A percentile compares a stretch with the other conserved stretches of the same genome.
Evolutionary conservation across 2,113 vertebrate species (phyloP).

Genomic region (Etia nguti): DNA sequence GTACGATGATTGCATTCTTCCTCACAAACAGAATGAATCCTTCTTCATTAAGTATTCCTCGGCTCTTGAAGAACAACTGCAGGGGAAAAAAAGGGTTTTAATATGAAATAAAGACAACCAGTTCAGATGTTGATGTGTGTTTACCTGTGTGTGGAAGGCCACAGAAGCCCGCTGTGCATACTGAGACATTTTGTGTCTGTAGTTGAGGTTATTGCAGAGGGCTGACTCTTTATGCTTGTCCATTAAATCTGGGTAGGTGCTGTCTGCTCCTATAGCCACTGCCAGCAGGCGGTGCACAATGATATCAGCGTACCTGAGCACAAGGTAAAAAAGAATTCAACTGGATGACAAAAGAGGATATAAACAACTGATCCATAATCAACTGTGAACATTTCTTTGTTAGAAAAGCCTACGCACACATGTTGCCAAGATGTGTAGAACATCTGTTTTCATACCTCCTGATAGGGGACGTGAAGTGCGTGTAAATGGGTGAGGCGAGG

Average conservation of each 20-base stretch:
- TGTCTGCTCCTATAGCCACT: constrained; percentile 86
- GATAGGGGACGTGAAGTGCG: constrained; percentile 97
- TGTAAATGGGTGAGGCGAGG: constrained; percentile 94
- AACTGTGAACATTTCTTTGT: neutral
- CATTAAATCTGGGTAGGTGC: constrained; percentile 88
- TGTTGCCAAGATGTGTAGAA: neutral
- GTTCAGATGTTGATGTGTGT: neutral
- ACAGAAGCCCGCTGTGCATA: constrained; percentile 94
- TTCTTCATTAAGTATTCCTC: constrained; percentile 89
- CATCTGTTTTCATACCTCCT: constrained; percentile 77
- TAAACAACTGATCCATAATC: neutral
- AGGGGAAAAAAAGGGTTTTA: constrained; percentile 11
- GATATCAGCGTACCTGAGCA: constrained; percentile 87
- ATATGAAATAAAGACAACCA: neutral
- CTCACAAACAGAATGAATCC: constrained; percentile 91
- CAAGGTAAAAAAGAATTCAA: neutral
- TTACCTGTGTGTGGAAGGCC: constrained; percentile 95
- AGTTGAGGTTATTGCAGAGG: constrained; percentile 93
- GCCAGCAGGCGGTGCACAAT: constrained; percentile 94
- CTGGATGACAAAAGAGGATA: neutral
- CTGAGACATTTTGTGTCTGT: constrained; percentile 96
- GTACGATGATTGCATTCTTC: constrained; percentile 94
- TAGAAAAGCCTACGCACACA: neutral
- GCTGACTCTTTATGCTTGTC: constrained; percentile 92
- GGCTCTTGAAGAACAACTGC: constrained; percentile 93